Percentiles rank a stretch among this genome's conserved stretches.
Conservation (phyloP, 2,113 vertebrate genomes). For the Rattus rattus region DNA sequence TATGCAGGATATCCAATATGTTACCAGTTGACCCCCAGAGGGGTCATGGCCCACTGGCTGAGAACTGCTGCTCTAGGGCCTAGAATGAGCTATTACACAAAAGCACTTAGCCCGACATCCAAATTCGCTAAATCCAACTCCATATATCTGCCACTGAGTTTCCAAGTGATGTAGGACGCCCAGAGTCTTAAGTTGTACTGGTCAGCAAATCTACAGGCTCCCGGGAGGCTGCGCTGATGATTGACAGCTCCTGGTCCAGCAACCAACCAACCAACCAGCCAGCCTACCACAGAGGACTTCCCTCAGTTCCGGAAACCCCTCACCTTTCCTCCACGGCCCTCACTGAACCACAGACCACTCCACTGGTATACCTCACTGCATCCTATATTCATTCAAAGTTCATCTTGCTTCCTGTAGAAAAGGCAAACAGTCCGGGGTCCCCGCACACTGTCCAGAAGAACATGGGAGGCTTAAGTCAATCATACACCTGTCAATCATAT, state of each 20-base stretch:
- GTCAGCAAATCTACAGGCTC: not conserved
- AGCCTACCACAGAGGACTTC: not conserved
- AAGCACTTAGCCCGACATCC: not conserved
- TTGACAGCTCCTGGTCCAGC: not conserved
- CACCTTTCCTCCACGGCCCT: too few relatives aligned
- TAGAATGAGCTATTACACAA: not conserved
- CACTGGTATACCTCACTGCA: fast-evolving
- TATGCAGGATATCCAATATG: not conserved
- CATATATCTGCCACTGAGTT: not conserved
- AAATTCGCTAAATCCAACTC: not conserved
- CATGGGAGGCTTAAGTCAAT: not conserved
- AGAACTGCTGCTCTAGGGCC: not conserved
- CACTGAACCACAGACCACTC: not conserved
- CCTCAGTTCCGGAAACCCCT: not conserved
- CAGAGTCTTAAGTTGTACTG: not conserved
- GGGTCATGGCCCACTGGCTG: too few relatives aligned
- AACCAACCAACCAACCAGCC: not conserved
- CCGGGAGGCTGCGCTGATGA: not conserved
- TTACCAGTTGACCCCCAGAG: not conserved
- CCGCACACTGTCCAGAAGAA: too few relatives aligned
- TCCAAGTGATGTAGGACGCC: not conserved
- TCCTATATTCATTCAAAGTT: not conserved
- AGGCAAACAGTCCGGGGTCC: not conserved
- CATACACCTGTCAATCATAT: fast-evolving
- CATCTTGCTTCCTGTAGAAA: not conserved